These are phyloP conservation scores for Platycercus adscitus DNA, from an alignment of 2,113 vertebrate genomes.

Conservation along the genomic window DNA sequence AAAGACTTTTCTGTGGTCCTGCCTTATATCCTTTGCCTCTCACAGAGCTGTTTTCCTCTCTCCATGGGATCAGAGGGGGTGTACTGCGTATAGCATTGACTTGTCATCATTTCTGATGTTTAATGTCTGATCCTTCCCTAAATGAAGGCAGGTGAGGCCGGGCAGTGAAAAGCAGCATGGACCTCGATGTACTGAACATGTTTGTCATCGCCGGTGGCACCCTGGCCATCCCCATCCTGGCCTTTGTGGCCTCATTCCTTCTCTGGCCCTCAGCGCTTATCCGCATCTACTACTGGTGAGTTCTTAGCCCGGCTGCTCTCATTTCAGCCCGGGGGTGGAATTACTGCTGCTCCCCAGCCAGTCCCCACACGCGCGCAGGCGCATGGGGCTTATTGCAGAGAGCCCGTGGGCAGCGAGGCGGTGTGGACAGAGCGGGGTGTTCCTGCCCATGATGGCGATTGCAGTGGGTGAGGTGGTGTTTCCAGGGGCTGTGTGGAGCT, in stretches of 20 bases:
- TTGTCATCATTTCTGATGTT: background rate
- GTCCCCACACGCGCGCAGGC: background rate
- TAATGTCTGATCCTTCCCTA: background rate
- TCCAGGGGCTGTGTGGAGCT: background rate
- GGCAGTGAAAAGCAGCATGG: constrained; percentile 74
- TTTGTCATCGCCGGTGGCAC: constrained; percentile 83
- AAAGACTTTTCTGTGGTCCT: background rate
- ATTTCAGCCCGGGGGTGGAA: fast-evolving
- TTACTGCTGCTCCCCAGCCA: background rate
- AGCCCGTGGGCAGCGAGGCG: background rate
- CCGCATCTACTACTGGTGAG: constrained; percentile 92
- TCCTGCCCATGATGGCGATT: fast-evolving
- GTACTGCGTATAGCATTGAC: background rate
- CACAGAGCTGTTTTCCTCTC: background rate
- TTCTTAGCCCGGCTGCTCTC: background rate
- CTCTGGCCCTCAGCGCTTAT: constrained; percentile 88
- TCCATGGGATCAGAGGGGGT: background rate
- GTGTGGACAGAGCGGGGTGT: fast-evolving
- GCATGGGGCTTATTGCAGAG: background rate
- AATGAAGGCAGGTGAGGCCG: constrained; percentile 14
- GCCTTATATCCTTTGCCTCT: background rate
- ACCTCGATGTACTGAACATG: constrained; percentile 88
- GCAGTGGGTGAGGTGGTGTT: background rate
- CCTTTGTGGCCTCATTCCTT: constrained; percentile 84
- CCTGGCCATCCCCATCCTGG: constrained; percentile 85